phyloP scores from a whole-genome alignment of 2,797 vertebrate species.

The Podarcis lilfordi region DNA sequence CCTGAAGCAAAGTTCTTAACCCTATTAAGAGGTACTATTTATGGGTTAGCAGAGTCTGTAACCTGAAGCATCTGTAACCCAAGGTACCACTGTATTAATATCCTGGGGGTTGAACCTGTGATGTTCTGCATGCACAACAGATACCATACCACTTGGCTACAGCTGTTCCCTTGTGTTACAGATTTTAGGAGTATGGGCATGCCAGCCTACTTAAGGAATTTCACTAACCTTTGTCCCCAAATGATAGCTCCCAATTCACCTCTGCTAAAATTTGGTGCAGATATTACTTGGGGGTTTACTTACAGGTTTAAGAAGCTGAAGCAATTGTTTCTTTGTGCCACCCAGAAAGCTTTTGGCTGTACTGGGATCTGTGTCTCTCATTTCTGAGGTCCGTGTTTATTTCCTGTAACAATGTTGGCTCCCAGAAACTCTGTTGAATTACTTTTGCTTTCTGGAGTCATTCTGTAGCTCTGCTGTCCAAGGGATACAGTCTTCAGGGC shows the following conservation, averaged over 20 bases:
- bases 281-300: neutral
- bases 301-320: neutral
- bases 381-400: neutral
- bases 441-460: neutral
- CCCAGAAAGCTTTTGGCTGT: neutral
- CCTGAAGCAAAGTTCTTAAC: too few relatives aligned
- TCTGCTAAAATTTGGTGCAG: neutral
- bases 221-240: too few relatives aligned
- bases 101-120: too few relatives aligned
- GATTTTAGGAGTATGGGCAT: neutral
- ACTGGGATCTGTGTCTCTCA: too few relatives aligned
- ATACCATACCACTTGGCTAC: too few relatives aligned
- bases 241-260: neutral
- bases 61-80: too few relatives aligned
- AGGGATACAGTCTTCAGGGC: neutral
- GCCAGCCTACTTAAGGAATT: neutral
- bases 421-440: accelerated
- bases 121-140: too few relatives aligned
- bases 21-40: too few relatives aligned
- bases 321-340: neutral
- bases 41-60: too few relatives aligned
- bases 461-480: neutral
- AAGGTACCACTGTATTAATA: too few relatives aligned
- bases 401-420: neutral
- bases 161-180: too few relatives aligned